Evolutionary conservation across 2,797 vertebrate genomes (phyloP).

Genomic region (Xenops minutus): DNA sequence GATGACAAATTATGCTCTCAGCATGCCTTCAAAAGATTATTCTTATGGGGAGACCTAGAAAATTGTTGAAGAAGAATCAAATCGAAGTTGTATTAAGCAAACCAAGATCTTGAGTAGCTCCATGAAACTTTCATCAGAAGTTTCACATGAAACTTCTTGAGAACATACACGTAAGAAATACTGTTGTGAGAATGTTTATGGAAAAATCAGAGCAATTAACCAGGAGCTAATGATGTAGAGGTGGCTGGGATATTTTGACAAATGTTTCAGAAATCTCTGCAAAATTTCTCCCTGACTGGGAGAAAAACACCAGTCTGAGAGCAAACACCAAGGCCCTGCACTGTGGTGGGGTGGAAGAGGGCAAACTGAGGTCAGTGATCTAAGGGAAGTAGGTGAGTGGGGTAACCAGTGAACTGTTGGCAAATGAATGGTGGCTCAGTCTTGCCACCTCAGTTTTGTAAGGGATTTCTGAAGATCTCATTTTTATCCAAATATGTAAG

Average conservation of each 20-base stretch:
- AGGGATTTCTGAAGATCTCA: neutral
- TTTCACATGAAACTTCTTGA: neutral
- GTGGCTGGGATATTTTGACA: neutral
- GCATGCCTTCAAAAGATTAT: neutral
- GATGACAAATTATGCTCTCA: neutral
- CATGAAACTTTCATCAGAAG: neutral
- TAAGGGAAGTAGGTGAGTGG: neutral
- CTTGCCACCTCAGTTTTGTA: neutral
- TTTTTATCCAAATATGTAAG: neutral
- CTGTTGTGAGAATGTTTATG: neutral
- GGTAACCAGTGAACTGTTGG: neutral
- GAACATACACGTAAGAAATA: neutral
- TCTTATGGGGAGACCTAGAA: neutral
- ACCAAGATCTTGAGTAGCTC: neutral
- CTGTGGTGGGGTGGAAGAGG: neutral
- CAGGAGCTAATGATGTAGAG: neutral
- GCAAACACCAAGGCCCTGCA: accelerated
- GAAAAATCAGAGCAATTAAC: neutral
- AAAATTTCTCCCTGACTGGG: neutral
- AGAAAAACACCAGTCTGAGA: neutral
- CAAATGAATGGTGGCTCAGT: neutral
- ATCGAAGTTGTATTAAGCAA: neutral
- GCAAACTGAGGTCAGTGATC: neutral
- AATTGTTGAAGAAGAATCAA: neutral
- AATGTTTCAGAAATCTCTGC: neutral